These are phyloP conservation scores for Drosophila kohkoa DNA, from an alignment of 1,140 invertebrate genomes.

Conservation along the genomic window DNA sequence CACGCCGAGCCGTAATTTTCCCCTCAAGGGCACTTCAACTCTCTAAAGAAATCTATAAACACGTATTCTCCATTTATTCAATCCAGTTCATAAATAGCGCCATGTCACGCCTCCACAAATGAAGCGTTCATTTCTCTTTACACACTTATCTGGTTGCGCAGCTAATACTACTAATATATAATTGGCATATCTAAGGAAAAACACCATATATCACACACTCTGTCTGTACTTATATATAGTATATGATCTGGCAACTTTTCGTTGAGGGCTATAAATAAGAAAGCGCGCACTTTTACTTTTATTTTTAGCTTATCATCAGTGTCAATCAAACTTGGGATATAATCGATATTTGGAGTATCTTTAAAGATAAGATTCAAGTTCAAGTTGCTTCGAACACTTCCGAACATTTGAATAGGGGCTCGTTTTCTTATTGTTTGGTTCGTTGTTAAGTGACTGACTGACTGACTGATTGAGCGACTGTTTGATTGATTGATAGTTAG, in stretches of 20 bases:
- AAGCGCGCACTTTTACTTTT: slow-evolving; percentile 6
- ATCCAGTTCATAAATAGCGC: not conserved
- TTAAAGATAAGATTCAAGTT: slow-evolving; percentile 3
- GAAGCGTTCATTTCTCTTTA: not conserved
- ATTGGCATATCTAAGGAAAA: slow-evolving; percentile 4
- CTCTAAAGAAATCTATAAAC: not conserved
- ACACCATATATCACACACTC: not conserved
- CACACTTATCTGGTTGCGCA: not conserved
- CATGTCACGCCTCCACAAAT: not conserved
- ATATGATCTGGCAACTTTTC: not conserved
- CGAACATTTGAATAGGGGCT: slow-evolving; percentile 20
- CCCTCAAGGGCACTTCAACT: not conserved
- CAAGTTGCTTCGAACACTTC: slow-evolving; percentile 28
- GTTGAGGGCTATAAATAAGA: slow-evolving; percentile 34
- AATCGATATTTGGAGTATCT: slow-evolving; percentile 18
- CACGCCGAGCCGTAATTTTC: not conserved
- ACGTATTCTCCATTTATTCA: not conserved
- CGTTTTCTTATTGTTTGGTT: slow-evolving; percentile 35
- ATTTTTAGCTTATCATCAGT: slow-evolving; percentile 27
- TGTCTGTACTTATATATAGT: not conserved
- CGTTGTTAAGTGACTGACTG: slow-evolving; percentile 62
- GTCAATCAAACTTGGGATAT: slow-evolving; percentile 35
- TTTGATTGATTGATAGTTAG: slow-evolving; percentile 43
- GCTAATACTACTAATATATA: slow-evolving; percentile 13
- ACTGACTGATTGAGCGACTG: slow-evolving; percentile 50